Percentiles rank a stretch among this genome's conserved stretches.
phyloP scores from a whole-genome alignment of 2,888 invertebrate genomes.

The Mimas tiliae region DNA sequence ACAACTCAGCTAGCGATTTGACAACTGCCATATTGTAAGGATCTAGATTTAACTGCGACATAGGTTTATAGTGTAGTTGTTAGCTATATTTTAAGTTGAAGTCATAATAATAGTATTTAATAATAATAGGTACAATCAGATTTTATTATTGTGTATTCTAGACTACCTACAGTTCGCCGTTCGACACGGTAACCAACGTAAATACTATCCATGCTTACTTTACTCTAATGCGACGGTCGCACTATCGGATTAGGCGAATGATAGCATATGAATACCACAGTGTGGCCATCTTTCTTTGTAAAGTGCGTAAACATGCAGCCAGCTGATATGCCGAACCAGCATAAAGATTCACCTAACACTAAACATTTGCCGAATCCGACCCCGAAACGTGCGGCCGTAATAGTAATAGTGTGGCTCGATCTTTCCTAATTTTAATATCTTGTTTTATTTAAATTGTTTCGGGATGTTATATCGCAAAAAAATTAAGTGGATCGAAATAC shows the following conservation, averaged over 20 bases:
- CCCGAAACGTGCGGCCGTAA: no score
- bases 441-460: background rate
- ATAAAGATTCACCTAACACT: no score
- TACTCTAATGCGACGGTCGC: background rate
- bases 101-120: conserved; percentile 83
- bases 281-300: no score
- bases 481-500: no score
- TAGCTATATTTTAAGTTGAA: conserved; percentile 74
- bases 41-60: conserved; percentile 71
- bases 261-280: no score
- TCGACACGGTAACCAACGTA: background rate
- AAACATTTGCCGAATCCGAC: no score
- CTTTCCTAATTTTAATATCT: background rate
- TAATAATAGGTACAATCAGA: conserved; percentile 73
- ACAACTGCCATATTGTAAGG: conserved; percentile 84
- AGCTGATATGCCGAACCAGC: no score
- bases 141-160: conserved; percentile 48
- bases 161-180: conserved; percentile 10
- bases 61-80: conserved; percentile 52
- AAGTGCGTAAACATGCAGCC: no score
- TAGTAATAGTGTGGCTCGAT: background rate
- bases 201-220: background rate
- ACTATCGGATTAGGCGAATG: no score
- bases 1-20: conserved; percentile 82
- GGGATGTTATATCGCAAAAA: background rate